Evolutionary conservation across 2,797 vertebrate genomes (phyloP), one percentile per base, ranked within the genome.

Genomic region (Gymnothorax reevesii): DNA sequence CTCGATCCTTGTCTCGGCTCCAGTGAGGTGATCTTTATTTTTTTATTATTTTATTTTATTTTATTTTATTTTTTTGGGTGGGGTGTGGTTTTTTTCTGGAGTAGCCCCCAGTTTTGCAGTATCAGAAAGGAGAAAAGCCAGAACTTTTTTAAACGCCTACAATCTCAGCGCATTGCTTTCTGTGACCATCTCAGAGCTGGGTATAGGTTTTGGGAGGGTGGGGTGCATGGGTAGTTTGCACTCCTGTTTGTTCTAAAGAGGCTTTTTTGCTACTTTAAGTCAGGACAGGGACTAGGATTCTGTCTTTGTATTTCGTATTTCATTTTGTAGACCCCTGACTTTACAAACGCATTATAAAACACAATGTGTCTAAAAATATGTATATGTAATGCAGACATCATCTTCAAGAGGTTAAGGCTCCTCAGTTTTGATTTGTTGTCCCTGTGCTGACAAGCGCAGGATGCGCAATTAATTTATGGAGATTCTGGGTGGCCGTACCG

Each of bases 201-300:
- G 49, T n/a, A 55, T 27, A 49, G 33, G n/a, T 57, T 20, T 62
- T 27, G 9, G 42, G 20, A 54, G 71, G 27, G 71, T 27, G 69
- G 69, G 69, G 27, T 42, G 60, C 20, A 66, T 91, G 94, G 91
- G 92, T 92, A 89, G 91, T 91, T 92, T 42, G 33, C 33, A 86
- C 91, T 90, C 90, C 89, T 92, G 90, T 94, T 93, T 91, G 91
- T 92, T 93, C 92, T 92, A 79, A 20, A 90, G 92, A 55, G 55
- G 80, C 95, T 94, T 95, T 91, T 95, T 91, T 94, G 92, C 94
- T 91, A 93, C 94, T 95, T 92, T 94, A 94, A 94, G 94, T 91
- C 91, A 93, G 94, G 94, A 95, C 94, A 95, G 95, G 95, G 94
- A 95, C 91, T 90, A 93, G 95, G 94, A 95, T 91, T 90, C 93